phyloP scores from a whole-genome alignment of 2,797 vertebrate species.

The Trematomus bernacchii region DNA sequence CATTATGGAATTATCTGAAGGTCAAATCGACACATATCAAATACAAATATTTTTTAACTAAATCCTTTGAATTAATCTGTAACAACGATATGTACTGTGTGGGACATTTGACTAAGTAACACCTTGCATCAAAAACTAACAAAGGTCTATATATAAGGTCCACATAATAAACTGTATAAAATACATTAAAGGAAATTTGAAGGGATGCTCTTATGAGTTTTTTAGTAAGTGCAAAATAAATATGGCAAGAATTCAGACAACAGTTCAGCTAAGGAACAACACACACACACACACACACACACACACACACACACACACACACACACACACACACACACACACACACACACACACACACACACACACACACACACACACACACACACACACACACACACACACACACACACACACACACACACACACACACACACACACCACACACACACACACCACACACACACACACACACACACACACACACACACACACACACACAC shows the following conservation, averaged over 20 bases:
- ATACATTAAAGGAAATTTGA: neutral
- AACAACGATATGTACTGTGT: neutral
- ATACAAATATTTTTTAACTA: neutral
- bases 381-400: too few species aligned
- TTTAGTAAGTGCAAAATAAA: neutral
- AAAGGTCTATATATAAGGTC: neutral
- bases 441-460: too few species aligned
- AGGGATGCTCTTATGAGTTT: neutral
- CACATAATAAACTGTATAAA: neutral
- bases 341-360: too few species aligned
- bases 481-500: neutral
- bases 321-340: too few species aligned
- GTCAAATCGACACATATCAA: neutral
- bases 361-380: too few species aligned
- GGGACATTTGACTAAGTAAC: too few species aligned
- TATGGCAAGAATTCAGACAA: conserved; percentile 29
- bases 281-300: too few species aligned
- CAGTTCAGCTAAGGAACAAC: conserved; percentile 16
- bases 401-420: too few species aligned
- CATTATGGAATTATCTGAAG: neutral
- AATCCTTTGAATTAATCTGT: neutral
- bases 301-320: too few species aligned
- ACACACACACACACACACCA: too few species aligned
- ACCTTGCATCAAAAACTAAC: neutral
- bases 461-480: too few species aligned